Evolutionary conservation across 1,140 invertebrate species (phyloP), one percentile per base, ranked within the genome.

Genomic region (Zaprionus lachaisei): DNA sequence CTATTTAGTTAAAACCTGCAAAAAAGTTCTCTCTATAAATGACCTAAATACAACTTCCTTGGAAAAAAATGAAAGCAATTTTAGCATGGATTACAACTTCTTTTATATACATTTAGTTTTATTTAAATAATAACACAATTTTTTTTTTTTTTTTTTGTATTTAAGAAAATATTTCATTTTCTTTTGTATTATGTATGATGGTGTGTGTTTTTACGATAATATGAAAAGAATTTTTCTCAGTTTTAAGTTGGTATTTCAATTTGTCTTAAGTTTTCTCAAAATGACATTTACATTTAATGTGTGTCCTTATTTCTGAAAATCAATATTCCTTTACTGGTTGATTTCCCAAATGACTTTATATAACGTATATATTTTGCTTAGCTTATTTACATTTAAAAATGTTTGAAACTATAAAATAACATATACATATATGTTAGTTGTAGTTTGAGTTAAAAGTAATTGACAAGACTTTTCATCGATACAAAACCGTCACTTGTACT

Each of bases 81-180:
- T 79, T 70, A 58, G 77, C 72, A 82, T 70, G 24, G 78, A 76
- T 76, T 62, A 72, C 72, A 34, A 73, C 68, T 81, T 86, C 80
- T 84, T 80, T 87, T 83, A 87, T 89, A 91, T 93, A 93, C 80
- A 92, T 92, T 86, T 87, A 91, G 92, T 83, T 83, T 92, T 92
- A 93, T 92, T 93, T 93, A 93, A 93, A 90, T 90, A 82, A 91
- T 91, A 91, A 91, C 86, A 92, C 83, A 81, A 72, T 90, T 69
- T 61, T 72, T 77, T 20, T 67, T 75, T 17, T 70, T 63, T 65
- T 56, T 62, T 68, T 62, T 84, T 71, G 71, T 74, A 69, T 72
- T 83, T 91, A 86, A 75, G 80, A 90, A 83, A 83, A 83, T 91
- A 86, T 78, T 83, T 80, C 58, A 81, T 80, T 81, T 74, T 83